A percentile compares a stretch with the other conserved stretches of the same genome.
phyloP scores from a whole-genome alignment of 2,888 invertebrate species.

The Drosophila paramelanica region DNA sequence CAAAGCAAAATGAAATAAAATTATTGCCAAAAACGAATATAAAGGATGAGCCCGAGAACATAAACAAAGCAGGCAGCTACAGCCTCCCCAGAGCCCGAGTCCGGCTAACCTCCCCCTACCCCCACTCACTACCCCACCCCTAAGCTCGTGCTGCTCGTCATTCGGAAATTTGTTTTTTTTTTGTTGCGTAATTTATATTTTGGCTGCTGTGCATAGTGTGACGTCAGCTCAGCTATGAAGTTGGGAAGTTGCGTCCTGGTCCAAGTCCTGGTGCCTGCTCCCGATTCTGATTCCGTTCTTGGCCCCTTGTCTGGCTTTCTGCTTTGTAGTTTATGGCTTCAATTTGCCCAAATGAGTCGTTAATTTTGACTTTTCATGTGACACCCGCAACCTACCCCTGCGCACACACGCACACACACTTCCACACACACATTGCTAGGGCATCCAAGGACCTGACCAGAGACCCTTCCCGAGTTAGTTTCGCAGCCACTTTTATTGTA shows the following conservation, averaged over 20 bases:
- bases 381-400: conserved; percentile 25
- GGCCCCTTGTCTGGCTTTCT: conserved; percentile 33
- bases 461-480: conserved; percentile 54
- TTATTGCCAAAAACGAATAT: conserved; percentile 59
- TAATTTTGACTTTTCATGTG: conserved; percentile 77
- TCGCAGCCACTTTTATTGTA: conserved; percentile 75
- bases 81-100: background rate
- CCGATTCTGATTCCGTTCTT: conserved; percentile 10
- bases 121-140: background rate
- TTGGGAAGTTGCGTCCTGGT: conserved; percentile 1
- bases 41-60: conserved; percentile 45
- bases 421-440: conserved; percentile 8
- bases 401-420: background rate
- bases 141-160: conserved; percentile 38
- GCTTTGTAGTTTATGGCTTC: conserved; percentile 81
- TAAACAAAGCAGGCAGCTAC: conserved; percentile 26
- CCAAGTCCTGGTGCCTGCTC: background rate
- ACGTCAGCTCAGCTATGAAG: conserved; percentile 32
- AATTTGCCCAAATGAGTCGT: conserved; percentile 83
- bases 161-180: conserved; percentile 41
- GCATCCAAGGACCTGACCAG: conserved; percentile 26
- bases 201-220: conserved; percentile 45
- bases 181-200: conserved; percentile 65
- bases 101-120: background rate
- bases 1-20: conserved; percentile 70